Conservation (phyloP, 1,140 invertebrate genomes). For the Dreissena polymorpha region DNA sequence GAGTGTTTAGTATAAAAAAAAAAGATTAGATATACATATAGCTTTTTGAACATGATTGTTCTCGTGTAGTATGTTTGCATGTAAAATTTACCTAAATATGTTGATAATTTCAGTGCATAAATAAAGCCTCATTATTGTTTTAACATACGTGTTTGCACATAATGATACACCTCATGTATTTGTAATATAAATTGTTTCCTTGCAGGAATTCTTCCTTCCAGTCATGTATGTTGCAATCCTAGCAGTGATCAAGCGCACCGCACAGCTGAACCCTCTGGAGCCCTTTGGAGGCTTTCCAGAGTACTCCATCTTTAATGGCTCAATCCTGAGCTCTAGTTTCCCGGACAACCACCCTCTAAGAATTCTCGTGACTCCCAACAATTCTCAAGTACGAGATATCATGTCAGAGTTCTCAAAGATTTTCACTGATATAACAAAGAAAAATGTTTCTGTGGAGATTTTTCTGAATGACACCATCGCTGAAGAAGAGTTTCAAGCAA, state of each 20-base stretch:
- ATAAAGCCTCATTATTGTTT: too few species aligned
- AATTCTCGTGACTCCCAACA: slow-evolving; percentile 56
- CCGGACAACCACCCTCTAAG: neutral
- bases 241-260: slow-evolving; percentile 57
- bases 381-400: slow-evolving; percentile 38
- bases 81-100: too few species aligned
- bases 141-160: too few species aligned
- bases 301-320: slow-evolving; percentile 31
- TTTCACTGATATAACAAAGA: slow-evolving; percentile 51
- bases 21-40: too few species aligned
- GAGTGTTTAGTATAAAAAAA: too few species aligned
- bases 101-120: too few species aligned
- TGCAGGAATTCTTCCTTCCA: slow-evolving; percentile 69
- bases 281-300: slow-evolving; percentile 54
- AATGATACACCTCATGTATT: too few species aligned
- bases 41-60: neutral
- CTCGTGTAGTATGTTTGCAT: neutral
- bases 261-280: slow-evolving; percentile 52
- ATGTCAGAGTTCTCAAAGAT: slow-evolving; percentile 51
- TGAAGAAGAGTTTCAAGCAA: slow-evolving; percentile 5
- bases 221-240: slow-evolving; percentile 66
- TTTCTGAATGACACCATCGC: slow-evolving; percentile 7
- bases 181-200: slow-evolving; percentile 16
- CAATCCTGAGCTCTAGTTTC: slow-evolving; percentile 9
- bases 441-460: slow-evolving; percentile 17